Base-by-base conservation (phyloP, 2,888 invertebrate species). In the Arrhopalites spinosus region DNA sequence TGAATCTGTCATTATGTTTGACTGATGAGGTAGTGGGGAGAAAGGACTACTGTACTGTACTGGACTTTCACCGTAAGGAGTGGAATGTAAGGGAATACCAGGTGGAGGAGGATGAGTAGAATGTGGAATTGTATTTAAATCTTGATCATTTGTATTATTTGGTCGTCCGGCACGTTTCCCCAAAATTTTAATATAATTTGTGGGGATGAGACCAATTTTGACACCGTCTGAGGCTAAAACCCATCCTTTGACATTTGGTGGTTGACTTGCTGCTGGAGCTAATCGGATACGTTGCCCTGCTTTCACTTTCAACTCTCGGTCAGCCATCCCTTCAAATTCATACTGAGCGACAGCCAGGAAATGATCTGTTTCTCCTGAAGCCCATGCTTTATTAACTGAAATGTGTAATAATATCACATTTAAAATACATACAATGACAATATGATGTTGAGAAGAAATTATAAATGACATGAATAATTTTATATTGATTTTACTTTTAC, bases 211-310 rank as follows among this genome's bases (percentile, higher is more conserved):
- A 8, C 89, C 89, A 29, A 85, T 84, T 74, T 85, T 85, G 68
- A 85, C 83, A 63, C 88, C 87, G 83, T 88, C 88, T 8, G 85
- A 84, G 77, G 86, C 89, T 73, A 89, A 81, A 11, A 89, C 84
- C 89, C 89, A 89, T 47, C 86, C 88, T 78, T 86, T 85, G 8
- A 88, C 84, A 78, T 86, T 84, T 2, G 91, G 90, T 3, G 91
- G 90, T 86, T 98, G 97, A 29, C 94, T 87, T 80, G 92, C 91
- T 84, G 90, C 89, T 0, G 97, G 96, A 0, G 97, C 97, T 13
- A 98, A 86, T 74, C 90, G 88, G 7, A 98, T 86, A 47, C 89
- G 88, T 84, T 96, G 93, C 79, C 94, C 94, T 73, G 90, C 88
- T 79, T 88, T 87, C 84, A 98, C 89, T 79, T 90, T 90, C 43